Conservation (phyloP, 2,888 invertebrate genomes). For the Agrotis clavis region DNA sequence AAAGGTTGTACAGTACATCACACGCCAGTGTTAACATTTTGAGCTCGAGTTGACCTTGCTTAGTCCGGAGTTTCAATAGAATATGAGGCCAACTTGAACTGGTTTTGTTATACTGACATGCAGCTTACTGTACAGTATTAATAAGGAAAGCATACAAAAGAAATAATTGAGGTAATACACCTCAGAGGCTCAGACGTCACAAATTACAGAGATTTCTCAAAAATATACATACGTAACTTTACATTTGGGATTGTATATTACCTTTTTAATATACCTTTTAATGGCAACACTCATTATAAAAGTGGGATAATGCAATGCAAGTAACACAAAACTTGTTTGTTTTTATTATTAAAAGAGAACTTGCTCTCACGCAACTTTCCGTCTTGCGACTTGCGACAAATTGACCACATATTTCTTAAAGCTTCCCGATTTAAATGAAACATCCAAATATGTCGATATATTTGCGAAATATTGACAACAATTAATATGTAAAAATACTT, state of each 20-base stretch:
- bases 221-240: slow-evolving; percentile 27
- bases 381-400: slow-evolving; percentile 37
- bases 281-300: slow-evolving; percentile 58
- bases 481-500: slow-evolving; percentile 66
- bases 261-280: slow-evolving; percentile 44
- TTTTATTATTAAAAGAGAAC: slow-evolving; percentile 43
- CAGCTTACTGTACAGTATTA: neutral
- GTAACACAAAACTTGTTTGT: slow-evolving; percentile 51
- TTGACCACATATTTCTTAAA: slow-evolving; percentile 48
- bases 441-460: slow-evolving; percentile 53
- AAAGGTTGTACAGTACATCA: neutral
- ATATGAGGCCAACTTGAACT: neutral
- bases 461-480: slow-evolving; percentile 58
- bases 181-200: slow-evolving; percentile 28
- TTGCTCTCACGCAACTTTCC: slow-evolving; percentile 39
- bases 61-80: neutral
- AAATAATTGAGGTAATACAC: slow-evolving; percentile 17
- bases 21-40: neutral
- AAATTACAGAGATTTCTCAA: slow-evolving; percentile 31
- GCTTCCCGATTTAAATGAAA: slow-evolving; percentile 40
- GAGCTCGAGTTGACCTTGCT: neutral
- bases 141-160: slow-evolving; percentile 1
- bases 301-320: slow-evolving; percentile 57
- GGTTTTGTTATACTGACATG: neutral
- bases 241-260: slow-evolving; percentile 44